These are phyloP conservation scores for Heliconius hermathena DNA, from an alignment of 1,140 invertebrate genomes.

Conservation along the genomic window DNA sequence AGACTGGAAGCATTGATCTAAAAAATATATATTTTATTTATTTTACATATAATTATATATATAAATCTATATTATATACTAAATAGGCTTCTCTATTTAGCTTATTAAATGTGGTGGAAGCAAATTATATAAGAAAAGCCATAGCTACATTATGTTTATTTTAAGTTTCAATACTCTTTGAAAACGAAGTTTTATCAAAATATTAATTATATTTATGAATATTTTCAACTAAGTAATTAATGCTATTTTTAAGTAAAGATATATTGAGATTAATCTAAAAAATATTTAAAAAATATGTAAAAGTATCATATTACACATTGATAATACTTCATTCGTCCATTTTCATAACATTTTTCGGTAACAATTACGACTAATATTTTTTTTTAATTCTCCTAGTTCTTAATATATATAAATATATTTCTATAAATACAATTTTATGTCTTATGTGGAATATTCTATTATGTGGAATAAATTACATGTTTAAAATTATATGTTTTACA, in stretches of 20 bases:
- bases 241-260: neutral
- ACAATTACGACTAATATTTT: no score
- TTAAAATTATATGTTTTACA: neutral
- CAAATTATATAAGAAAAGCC: conserved; percentile 27
- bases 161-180: neutral
- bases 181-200: no score
- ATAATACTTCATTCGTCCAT: no score
- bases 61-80: neutral
- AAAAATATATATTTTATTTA: conserved; percentile 46
- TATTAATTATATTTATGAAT: no score
- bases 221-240: no score
- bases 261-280: no score
- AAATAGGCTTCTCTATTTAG: neutral
- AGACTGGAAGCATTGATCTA: conserved; percentile 90
- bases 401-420: no score
- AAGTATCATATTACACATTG: neutral
- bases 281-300: neutral
- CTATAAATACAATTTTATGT: no score
- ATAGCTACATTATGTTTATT: neutral
- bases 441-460: neutral
- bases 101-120: conserved; percentile 13
- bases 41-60: neutral
- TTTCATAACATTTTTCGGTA: neutral
- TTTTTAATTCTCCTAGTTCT: no score
- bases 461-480: neutral